Base-by-base conservation (phyloP, 2,888 invertebrate genomes). In the Trichogramma dendrolimi region DNA sequence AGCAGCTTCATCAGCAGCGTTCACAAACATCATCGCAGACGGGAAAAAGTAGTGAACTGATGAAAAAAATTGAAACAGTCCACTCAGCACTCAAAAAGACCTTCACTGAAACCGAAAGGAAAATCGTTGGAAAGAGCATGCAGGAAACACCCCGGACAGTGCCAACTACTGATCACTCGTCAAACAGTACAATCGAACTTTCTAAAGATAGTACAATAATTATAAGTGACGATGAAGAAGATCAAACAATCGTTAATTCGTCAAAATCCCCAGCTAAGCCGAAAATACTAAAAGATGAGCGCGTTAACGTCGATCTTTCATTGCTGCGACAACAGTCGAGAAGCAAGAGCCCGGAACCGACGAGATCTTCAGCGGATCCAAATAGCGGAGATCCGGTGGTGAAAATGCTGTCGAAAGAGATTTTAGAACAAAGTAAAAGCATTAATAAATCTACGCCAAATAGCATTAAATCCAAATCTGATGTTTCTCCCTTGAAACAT, bases 391-490 rank as follows among this genome's bases (percentile, higher is more conserved):
- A 75, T 10, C 27, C 27, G 27, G 70, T 77, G 47, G 70, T 75
- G 11, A 71, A 73, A 48, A 72, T 68, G 61, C 63, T 79, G 53
- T 75, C 73, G 0, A 71, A 73, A 39, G 78, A 79, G 65, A 74
- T 78, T 63, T 67, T 78, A 50, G 75, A 77, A 46, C 76, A 77
- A 62, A 78, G 73, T 64, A 73, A 75, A 69, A 71, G 67, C 48
- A 65, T 73, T 8, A 69, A 73, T 51, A 73, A 71, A 11, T 67
- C 69, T 4, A 49, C 50, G 50, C 53, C 39, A 48, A 61, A 64
- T 62, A 58, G 27, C 7, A 57, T 62, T 39, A 67, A 67, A 63
- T 27, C 27, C 1, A 56, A 67, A 50, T 61, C 65, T 60, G 63
- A 67, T 14, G 58, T 63, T 63, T 57, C 61, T 58, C 41, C 53